Evolutionary conservation across 1,140 invertebrate species (phyloP).

Genomic region (Hycleus phaleratus): DNA sequence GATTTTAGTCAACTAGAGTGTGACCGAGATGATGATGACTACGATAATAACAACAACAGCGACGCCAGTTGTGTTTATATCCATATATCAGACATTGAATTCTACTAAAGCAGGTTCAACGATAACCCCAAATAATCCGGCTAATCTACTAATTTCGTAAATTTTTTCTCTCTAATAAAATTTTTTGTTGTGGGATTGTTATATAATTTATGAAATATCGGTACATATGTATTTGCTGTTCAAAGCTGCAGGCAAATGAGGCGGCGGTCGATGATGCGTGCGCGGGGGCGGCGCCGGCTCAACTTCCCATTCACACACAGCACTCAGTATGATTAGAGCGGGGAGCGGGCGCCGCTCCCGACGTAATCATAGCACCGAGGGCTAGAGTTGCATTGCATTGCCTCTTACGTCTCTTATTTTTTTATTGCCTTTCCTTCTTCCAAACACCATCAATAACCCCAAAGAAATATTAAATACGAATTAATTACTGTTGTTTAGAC

Average conservation of each 20-base stretch:
- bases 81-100: no score
- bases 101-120: no score
- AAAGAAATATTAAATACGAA: neutral
- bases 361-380: conserved; percentile 43
- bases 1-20: neutral
- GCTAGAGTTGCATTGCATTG: neutral
- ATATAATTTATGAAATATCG: neutral
- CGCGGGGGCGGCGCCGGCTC: conserved; percentile 6
- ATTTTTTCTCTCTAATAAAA: no score
- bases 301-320: conserved; percentile 1
- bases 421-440: no score
- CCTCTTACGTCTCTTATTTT: neutral
- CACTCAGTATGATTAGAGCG: conserved; percentile 39
- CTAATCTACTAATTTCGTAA: no score
- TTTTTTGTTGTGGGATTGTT: no score
- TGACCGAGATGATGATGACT: conserved; percentile 1
- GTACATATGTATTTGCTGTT: conserved; percentile 9
- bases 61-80: conserved; percentile 22
- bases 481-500: neutral
- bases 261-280: conserved; percentile 14
- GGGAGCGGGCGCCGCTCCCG: conserved; percentile 45
- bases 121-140: no score
- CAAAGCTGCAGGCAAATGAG: conserved; percentile 16
- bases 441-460: no score
- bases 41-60: conserved; percentile 10